phyloP scores from a whole-genome alignment of 1,140 invertebrate genomes.

The Tetragonula clypearis region DNA sequence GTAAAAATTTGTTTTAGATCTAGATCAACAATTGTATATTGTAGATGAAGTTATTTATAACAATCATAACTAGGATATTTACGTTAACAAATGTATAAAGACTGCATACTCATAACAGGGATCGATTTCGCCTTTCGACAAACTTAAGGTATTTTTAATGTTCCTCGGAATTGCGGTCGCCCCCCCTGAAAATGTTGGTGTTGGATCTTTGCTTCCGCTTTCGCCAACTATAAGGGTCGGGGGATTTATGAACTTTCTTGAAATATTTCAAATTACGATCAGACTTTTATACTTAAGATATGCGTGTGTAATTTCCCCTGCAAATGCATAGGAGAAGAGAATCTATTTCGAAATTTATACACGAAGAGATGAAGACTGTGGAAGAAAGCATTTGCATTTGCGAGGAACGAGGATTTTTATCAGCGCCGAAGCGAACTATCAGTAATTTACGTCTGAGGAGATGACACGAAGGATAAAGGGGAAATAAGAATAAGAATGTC shows the following conservation, averaged over 20 bases:
- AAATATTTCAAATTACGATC: not conserved
- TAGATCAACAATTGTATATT: constrained; percentile 59
- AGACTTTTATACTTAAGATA: too few relatives aligned
- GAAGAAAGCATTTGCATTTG: not conserved
- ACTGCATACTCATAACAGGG: constrained; percentile 58
- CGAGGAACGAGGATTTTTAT: not conserved
- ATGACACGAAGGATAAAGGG: not conserved
- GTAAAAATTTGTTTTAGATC: constrained; percentile 50
- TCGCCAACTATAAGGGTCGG: not conserved
- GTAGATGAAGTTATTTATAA: constrained; percentile 48
- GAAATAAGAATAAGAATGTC: not conserved
- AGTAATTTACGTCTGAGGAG: not conserved
- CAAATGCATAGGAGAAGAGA: not conserved
- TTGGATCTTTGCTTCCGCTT: not conserved
- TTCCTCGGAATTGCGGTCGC: not conserved
- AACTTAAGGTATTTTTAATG: not conserved
- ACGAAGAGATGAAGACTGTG: not conserved
- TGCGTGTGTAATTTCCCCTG: not conserved
- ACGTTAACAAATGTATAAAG: constrained; percentile 26
- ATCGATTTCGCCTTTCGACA: constrained; percentile 41
- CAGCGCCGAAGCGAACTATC: not conserved
- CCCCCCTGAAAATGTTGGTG: not conserved
- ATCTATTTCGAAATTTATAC: not conserved
- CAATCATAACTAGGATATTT: constrained; percentile 37
- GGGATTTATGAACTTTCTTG: not conserved